Conservation (phyloP, 2,797 vertebrate species). For the Leptodactylus fallax region DNA sequence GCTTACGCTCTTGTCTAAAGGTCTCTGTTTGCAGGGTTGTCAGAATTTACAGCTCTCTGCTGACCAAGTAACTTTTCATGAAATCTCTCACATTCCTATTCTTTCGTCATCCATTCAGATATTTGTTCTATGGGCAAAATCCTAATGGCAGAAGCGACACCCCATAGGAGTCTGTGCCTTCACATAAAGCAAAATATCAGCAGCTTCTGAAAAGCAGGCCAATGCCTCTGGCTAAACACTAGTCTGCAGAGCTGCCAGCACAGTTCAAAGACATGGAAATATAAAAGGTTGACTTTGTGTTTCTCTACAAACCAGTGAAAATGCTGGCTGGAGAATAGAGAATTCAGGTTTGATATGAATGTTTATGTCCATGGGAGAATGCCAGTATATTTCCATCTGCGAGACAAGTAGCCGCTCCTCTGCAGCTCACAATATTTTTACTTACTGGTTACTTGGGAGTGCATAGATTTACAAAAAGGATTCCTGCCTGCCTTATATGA, state of each 20-base stretch:
- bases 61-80: neutral
- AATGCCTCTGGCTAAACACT: slow-evolving; percentile 39
- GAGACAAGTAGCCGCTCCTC: neutral
- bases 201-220: slow-evolving; percentile 5
- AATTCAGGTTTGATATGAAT: neutral
- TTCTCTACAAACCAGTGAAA: slow-evolving; percentile 22
- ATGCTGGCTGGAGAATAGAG: slow-evolving; percentile 36
- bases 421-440: neutral
- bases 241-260: slow-evolving; percentile 24
- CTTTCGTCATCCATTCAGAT: neutral
- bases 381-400: neutral
- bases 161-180: neutral
- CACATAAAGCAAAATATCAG: slow-evolving; percentile 20
- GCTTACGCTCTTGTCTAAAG: neutral
- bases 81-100: neutral
- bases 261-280: slow-evolving; percentile 33
- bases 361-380: slow-evolving; percentile 17
- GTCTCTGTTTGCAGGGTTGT: neutral
- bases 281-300: slow-evolving; percentile 43
- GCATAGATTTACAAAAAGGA: no score
- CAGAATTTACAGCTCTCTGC: neutral
- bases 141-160: neutral
- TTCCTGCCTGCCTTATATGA: no score
- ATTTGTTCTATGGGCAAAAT: slow-evolving; percentile 3
- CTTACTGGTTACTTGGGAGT: neutral